Conservation (phyloP, 2,113 vertebrate species). For the Archilochus colubris region DNA sequence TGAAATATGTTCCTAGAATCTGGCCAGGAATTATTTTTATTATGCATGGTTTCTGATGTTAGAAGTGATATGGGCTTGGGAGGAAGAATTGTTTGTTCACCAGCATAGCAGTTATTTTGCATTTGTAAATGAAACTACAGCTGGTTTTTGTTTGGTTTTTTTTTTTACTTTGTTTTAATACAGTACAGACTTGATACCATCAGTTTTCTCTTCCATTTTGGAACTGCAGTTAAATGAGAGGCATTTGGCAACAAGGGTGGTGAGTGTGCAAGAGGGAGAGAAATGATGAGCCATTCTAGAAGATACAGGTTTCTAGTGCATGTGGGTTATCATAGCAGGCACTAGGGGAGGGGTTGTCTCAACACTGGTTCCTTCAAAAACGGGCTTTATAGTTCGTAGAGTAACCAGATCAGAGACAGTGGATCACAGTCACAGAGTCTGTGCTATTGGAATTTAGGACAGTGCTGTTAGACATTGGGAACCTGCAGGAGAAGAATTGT, state of each 20-base stretch:
- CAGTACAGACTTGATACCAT: not conserved
- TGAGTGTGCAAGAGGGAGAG: not conserved
- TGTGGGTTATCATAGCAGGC: not conserved
- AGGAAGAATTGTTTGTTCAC: not conserved
- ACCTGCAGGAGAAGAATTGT: not conserved
- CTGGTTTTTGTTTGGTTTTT: not conserved
- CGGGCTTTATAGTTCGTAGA: not conserved
- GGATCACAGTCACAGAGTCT: not conserved
- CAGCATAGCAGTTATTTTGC: not conserved
- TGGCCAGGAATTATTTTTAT: not conserved
- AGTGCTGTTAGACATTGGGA: not conserved
- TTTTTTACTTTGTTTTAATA: not conserved
- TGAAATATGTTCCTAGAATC: not conserved
- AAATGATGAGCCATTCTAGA: not conserved
- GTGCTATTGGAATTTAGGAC: not conserved
- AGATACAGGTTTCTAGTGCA: rapidly evolving
- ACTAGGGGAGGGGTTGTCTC: not conserved
- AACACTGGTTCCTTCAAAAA: not conserved
- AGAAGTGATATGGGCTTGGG: not conserved
- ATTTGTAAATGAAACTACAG: not conserved
- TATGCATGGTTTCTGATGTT: not conserved
- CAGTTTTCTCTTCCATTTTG: not conserved
- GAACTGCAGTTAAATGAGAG: not conserved
- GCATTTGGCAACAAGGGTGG: not conserved
- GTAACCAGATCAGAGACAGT: not conserved